Conservation (phyloP, 2,888 invertebrate genomes). For the Ischnura elegans region DNA sequence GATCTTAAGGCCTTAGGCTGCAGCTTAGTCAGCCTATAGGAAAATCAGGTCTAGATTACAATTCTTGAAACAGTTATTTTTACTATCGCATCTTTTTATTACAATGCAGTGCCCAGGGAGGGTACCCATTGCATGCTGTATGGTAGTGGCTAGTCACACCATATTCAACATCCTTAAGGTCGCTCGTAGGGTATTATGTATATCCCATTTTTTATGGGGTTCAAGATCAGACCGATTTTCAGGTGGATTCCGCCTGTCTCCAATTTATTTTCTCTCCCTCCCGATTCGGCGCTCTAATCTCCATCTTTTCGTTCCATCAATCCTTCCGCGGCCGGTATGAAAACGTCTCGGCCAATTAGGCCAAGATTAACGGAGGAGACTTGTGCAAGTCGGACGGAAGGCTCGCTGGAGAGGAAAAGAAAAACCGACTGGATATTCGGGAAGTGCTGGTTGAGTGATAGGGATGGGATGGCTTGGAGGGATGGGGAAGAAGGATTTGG, state of each 20-base stretch:
- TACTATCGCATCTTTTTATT: no score
- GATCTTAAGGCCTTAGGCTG: no score
- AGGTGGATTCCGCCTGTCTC: no score
- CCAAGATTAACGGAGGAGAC: constrained; percentile 36
- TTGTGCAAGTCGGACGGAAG: not conserved
- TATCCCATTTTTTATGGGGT: no score
- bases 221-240: not conserved
- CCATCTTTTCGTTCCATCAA: not conserved
- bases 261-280: not conserved
- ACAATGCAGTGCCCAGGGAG: no score
- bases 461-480: not conserved
- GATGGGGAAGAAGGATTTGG: not conserved
- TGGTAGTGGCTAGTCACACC: no score
- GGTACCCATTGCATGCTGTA: no score
- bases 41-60: no score
- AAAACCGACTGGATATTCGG: not conserved
- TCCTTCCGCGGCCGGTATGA: not conserved
- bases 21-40: no score
- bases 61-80: no score
- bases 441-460: not conserved
- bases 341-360: constrained; percentile 36
- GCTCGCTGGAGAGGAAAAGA: not conserved
- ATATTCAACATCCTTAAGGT: no score
- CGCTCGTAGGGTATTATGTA: no score
- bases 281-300: not conserved